phyloP scores from a whole-genome alignment of 2,113 vertebrate species.

The Trachemys scripta region DNA sequence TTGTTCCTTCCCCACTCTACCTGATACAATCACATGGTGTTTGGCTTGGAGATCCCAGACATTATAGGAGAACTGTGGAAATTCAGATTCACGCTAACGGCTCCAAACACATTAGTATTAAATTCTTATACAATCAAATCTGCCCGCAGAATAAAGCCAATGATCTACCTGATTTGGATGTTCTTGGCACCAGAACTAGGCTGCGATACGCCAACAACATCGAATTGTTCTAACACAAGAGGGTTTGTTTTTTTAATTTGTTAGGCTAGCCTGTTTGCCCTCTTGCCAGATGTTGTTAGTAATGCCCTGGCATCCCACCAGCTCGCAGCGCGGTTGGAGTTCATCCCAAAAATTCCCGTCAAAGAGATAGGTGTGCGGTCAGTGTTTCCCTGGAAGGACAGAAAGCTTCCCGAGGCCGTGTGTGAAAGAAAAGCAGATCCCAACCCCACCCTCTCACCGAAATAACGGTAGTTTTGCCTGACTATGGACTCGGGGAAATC shows the following conservation, averaged over 20 bases:
- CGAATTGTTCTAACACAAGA: constrained; percentile 24
- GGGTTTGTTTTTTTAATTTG: neutral
- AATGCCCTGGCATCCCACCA: constrained; percentile 54
- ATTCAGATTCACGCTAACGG: neutral
- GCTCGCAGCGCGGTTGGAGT: constrained; percentile 40
- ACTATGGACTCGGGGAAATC: neutral
- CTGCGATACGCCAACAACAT: constrained; percentile 50
- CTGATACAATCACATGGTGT: neutral
- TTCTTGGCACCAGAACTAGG: constrained; percentile 38
- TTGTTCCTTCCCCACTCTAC: neutral
- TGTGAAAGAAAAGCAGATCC: constrained; percentile 22
- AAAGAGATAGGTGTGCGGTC: constrained; percentile 60
- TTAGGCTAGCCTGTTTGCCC: constrained; percentile 12
- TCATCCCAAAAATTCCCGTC: constrained; percentile 60
- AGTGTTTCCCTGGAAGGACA: constrained; percentile 22
- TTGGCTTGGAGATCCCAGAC: constrained; percentile 27
- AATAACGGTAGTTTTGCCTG: neutral
- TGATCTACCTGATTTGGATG: constrained; percentile 61
- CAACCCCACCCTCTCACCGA: constrained; percentile 46
- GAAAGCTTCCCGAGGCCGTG: constrained; percentile 23
- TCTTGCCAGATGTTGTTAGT: constrained; percentile 71
- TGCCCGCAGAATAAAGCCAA: constrained; percentile 25
- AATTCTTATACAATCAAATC: constrained; percentile 62
- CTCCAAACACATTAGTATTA: constrained; percentile 56
- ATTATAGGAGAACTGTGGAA: neutral